Base-by-base conservation (phyloP, 92 coral and sea anemone species). In the Nematostella vectensis region DNA sequence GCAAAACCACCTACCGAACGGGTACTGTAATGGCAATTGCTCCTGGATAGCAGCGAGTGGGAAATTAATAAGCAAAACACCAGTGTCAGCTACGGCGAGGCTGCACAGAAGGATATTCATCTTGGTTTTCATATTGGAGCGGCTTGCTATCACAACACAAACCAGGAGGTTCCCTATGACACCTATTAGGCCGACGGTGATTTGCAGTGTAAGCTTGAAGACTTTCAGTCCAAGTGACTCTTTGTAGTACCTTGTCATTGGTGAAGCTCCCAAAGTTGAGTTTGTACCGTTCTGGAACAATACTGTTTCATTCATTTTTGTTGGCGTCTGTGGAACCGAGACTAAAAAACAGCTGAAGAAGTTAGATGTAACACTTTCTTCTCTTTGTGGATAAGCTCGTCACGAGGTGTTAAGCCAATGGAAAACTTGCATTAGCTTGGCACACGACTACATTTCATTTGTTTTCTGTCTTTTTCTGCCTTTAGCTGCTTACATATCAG, bases 31-130 rank as follows among this genome's bases (percentile, higher is more conserved):
- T 11, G 69, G 69, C 30, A 31, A 23, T 27, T 69, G 44, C 57
- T 69, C 71, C 38, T 66, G 50, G 6, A 66, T 40, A 28, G 65
- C 74, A 1, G 67, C 55, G 20, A 75, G 12, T 2, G 94, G 94
- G 48, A 61, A 80, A 56, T 75, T 71, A n/a, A 80, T 22, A 8
- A 71, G 33, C 12, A 85, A 55, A 28, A 85, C 81, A 3, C 94
- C 94, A 59, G 71, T 40, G 52, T 85, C 94, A 22, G 94, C 83
- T 3, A 80, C 65, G 56, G 94, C 83, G 27, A 85, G 78, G 47
- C 77, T 80, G 26, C 67, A 53, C 42, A 85, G 43, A 44, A 80
- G 71, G 54, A 50, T 59, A 55, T 85, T 75, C 73, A 83, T 85
- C 0, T 66, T 57, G 13, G 95, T 70, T 49, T 61, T 76, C 64